These are phyloP conservation scores for Nephrotoma flavescens DNA, from an alignment of 2,888 invertebrate genomes.

Conservation along the genomic window DNA sequence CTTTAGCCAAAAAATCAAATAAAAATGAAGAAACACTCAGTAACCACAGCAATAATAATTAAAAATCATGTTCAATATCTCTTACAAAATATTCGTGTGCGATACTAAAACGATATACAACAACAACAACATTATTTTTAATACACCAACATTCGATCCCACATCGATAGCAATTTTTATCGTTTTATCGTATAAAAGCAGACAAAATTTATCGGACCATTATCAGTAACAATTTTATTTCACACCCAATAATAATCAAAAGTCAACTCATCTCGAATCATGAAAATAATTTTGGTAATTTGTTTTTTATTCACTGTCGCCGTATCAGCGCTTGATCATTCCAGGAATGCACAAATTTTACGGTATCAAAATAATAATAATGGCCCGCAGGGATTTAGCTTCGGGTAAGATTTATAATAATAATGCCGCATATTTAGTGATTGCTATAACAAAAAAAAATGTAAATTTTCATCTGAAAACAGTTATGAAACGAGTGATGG, in stretches of 20 bases:
- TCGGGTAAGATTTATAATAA: slow-evolving; percentile 1
- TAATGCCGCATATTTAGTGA: background rate
- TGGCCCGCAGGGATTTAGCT: slow-evolving; percentile 5
- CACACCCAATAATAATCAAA: background rate
- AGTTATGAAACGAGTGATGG: slow-evolving; percentile 53
- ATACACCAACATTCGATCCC: background rate
- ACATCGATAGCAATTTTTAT: background rate
- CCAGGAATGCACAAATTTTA: slow-evolving; percentile 8
- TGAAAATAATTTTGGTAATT: background rate
- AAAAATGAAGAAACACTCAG: background rate
- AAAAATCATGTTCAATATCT: background rate
- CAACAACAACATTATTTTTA: background rate
- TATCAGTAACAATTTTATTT: background rate
- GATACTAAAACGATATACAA: background rate
- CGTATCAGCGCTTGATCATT: background rate
- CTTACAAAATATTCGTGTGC: background rate
- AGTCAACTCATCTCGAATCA: background rate
- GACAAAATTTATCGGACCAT: background rate
- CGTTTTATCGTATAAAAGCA: background rate
- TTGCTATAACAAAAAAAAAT: background rate
- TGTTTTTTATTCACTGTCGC: background rate
- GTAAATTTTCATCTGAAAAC: background rate
- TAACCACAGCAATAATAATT: background rate
- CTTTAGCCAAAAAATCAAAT: background rate
- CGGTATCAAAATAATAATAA: slow-evolving; percentile 8